Percentiles rank a stretch among this genome's conserved stretches.
Evolutionary conservation across 2,797 vertebrate species (phyloP).

Genomic region (Tenualosa ilisha): DNA sequence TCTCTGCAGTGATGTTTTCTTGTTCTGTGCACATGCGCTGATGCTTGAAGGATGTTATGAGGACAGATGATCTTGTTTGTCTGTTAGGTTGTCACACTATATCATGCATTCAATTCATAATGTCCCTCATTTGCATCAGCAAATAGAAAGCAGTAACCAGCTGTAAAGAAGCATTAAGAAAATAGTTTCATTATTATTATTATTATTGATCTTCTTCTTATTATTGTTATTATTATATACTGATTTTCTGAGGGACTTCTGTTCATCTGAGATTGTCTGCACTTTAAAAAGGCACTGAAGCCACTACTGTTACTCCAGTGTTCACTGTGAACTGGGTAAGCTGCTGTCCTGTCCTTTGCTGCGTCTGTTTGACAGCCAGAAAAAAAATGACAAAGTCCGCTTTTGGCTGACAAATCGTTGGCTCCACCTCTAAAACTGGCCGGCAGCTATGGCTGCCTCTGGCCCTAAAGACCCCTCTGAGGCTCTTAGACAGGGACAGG

Average conservation of each 20-base stretch:
- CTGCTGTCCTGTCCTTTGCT: background rate
- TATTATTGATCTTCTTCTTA: slow-evolving; percentile 43
- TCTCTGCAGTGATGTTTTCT: background rate
- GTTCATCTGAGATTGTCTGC: slow-evolving; percentile 43
- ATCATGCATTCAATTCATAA: slow-evolving; percentile 8
- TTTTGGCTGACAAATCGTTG: background rate
- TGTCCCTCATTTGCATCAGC: slow-evolving; percentile 34
- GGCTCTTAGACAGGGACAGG: slow-evolving; percentile 19
- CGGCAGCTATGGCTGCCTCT: slow-evolving; percentile 31
- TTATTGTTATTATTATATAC: slow-evolving; percentile 31
- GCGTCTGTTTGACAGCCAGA: background rate
- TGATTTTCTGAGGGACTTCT: slow-evolving; percentile 54
- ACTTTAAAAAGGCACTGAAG: background rate
- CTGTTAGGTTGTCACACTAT: slow-evolving; percentile 31
- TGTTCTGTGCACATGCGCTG: slow-evolving; percentile 32
- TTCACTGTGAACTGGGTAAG: background rate
- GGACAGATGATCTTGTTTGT: slow-evolving; percentile 24
- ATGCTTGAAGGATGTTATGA: slow-evolving; percentile 36
- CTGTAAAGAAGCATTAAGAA: background rate
- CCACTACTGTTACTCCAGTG: background rate
- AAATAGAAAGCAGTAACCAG: slow-evolving; percentile 51
- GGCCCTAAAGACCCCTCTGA: slow-evolving; percentile 37
- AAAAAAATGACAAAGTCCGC: background rate
- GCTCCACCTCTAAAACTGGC: background rate
- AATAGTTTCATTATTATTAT: slow-evolving; percentile 29